phyloP scores from a whole-genome alignment of 2,113 vertebrate genomes.

The Neoarius graeffei region DNA sequence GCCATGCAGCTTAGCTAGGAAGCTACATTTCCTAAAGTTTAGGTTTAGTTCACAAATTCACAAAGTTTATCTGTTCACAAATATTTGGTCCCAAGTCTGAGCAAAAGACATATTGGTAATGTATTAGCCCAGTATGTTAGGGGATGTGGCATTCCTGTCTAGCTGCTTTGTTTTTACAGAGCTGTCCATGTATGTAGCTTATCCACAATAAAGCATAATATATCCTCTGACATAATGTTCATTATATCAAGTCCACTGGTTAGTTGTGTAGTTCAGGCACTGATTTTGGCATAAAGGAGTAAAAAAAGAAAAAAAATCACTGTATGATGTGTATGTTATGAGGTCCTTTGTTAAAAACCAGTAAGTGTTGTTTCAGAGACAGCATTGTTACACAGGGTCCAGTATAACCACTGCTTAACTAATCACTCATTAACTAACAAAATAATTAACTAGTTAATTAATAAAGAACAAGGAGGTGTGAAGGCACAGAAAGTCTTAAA shows the following conservation, averaged over 20 bases:
- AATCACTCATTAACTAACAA: not conserved
- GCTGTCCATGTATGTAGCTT: not conserved
- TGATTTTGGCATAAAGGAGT: not conserved
- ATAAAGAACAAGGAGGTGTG: not conserved
- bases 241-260: not conserved
- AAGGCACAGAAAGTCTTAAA: not conserved
- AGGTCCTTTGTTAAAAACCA: not conserved
- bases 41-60: not conserved
- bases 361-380: not conserved
- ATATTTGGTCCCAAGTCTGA: not conserved
- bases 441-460: not conserved
- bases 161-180: not conserved
- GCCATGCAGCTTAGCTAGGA: not conserved
- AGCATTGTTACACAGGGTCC: not conserved
- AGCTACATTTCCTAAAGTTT: not conserved
- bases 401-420: not conserved
- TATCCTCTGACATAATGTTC: not conserved
- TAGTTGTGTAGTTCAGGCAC: not conserved
- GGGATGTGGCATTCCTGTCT: not conserved
- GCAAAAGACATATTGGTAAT: not conserved
- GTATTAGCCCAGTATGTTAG: not conserved
- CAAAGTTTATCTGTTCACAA: too few species aligned
- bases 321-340: not conserved
- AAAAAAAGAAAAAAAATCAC: not conserved
- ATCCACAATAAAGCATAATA: constrained; percentile 6